Evolutionary conservation across 2,888 invertebrate species (phyloP), one percentile per base, ranked within the genome.

Genomic region (Graphium colonna): DNA sequence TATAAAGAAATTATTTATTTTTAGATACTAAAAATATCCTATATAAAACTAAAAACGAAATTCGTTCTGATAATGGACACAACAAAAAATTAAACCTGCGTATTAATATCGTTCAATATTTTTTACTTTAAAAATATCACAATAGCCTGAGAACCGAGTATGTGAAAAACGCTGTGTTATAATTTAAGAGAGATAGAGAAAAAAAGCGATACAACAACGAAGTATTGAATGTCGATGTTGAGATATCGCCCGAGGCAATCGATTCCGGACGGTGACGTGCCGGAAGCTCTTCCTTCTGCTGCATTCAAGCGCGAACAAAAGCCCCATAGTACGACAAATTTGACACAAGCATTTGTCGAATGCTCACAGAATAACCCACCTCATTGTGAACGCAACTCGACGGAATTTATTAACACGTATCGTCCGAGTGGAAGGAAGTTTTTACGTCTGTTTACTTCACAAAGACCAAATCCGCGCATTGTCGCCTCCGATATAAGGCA

Each of bases 271-370:
- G 65, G 61, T 59, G 62, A 60, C 60, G 63, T 67, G 71, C 82
- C 88, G 89, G 89, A 88, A 85, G 80, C 75, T 78, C 82, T 87
- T 87, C 88, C 86, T 87, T 86, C 80, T 77, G 68, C 73, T 62
- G 69, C 72, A 82, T 84, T 83, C 79, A 83, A 67, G 55, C 54
- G 55, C 60, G 62, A 76, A 87, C 83, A 87, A 84, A 71, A 67
- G 68, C n/a, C 59, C 61, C 65, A 71, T 70, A 76, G 76, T 80
- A 78, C 83, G 86, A 88, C 89, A 88, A 88, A 89, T 89, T 87
- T 85, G 84, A 82, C 77, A 73, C 79, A 73, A 73, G 64, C 75
- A 70, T 79, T 84, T 79, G 79, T 82, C 68, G 68, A 67, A 64
- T 63, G 68, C 73, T 79, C 79, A 74, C 75, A 73, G 74, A 71